Conservation (phyloP, 2,888 invertebrate species). For the Linnaemya vulpina region DNA sequence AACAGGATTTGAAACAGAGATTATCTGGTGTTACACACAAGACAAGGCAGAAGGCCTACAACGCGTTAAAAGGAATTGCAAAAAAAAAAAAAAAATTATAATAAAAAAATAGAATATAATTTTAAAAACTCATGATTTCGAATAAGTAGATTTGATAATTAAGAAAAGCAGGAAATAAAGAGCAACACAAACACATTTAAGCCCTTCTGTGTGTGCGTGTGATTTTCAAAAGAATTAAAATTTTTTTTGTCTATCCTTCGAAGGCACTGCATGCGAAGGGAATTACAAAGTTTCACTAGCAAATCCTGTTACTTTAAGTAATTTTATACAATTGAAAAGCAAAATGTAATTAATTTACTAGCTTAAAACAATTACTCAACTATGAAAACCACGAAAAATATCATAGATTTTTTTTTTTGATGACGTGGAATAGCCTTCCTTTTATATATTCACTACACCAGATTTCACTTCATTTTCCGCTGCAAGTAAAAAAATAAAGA, state of each 20-base stretch:
- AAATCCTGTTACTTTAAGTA: not conserved
- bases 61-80: not conserved
- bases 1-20: not conserved
- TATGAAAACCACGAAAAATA: too few species aligned
- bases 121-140: not conserved
- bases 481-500: too few species aligned
- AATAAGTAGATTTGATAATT: not conserved
- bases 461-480: too few species aligned
- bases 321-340: not conserved
- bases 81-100: not conserved
- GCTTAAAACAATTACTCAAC: too few species aligned
- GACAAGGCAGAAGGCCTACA: not conserved
- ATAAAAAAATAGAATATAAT: not conserved
- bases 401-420: too few species aligned
- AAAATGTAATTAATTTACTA: too few species aligned
- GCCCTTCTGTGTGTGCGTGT: not conserved
- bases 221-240: not conserved
- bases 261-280: not conserved
- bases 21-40: not conserved
- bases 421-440: too few species aligned
- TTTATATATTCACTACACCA: too few species aligned
- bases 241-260: not conserved
- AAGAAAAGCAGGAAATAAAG: not conserved
- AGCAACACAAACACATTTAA: not conserved
- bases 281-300: too few species aligned